Evolutionary conservation across 2,888 invertebrate genomes (phyloP).

Genomic region (Lasioglossum lativentre): DNA sequence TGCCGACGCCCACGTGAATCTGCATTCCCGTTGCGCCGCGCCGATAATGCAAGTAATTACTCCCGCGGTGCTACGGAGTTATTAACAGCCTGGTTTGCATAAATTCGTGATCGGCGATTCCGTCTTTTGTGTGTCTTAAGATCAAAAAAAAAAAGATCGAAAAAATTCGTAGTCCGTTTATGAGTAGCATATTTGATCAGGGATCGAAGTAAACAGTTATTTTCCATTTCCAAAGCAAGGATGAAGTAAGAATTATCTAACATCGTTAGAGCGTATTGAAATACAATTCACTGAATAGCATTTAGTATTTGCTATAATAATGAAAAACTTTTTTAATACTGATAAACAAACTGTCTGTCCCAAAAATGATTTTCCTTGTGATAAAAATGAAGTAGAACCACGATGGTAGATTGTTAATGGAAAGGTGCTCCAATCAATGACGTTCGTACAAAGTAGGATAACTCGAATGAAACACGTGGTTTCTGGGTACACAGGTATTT

Average conservation of each 20-base stretch:
- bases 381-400: background rate
- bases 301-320: no score
- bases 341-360: background rate
- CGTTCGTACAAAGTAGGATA: background rate
- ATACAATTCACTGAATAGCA: no score
- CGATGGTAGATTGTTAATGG: background rate
- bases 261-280: no score
- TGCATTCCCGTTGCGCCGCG: slow-evolving; percentile 63
- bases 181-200: no score
- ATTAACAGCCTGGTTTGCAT: slow-evolving; percentile 74
- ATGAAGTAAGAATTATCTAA: no score
- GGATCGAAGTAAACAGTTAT: no score
- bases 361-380: background rate
- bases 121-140: background rate
- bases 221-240: no score
- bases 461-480: background rate
- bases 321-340: no score
- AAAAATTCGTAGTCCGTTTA: background rate
- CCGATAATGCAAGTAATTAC: slow-evolving; percentile 77
- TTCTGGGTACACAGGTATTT: background rate
- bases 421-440: background rate
- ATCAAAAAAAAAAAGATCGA: no score
- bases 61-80: slow-evolving; percentile 66
- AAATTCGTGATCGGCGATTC: slow-evolving; percentile 68
- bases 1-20: slow-evolving; percentile 69